Percentiles rank a stretch among this genome's conserved stretches.
Evolutionary conservation across 2,797 vertebrate genomes (phyloP).

Genomic region (Euphonia xanthogaster): DNA sequence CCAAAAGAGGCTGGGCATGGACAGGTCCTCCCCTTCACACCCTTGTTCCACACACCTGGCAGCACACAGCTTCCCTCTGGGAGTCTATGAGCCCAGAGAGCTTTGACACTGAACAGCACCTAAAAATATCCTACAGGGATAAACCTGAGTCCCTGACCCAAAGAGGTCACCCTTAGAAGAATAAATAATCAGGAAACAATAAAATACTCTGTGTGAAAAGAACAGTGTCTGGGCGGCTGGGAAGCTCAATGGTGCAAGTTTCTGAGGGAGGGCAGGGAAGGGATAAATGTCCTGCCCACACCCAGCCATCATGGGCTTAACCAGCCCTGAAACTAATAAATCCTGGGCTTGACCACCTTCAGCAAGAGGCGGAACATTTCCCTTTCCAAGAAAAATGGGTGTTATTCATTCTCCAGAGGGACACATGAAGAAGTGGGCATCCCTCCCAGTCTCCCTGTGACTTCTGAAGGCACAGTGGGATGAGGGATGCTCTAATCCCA

Average conservation of each 20-base stretch:
- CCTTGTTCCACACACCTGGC: not conserved
- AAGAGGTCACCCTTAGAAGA: not conserved
- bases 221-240: not conserved
- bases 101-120: not conserved
- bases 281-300: not conserved
- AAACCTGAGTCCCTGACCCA: not conserved
- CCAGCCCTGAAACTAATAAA: not conserved
- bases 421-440: not conserved
- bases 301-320: not conserved
- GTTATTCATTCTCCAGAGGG: not conserved
- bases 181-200: conserved; percentile 26
- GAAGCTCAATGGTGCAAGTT: not conserved
- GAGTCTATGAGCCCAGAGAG: not conserved
- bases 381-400: not conserved
- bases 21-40: accelerated
- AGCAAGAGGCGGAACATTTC: not conserved
- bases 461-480: not conserved
- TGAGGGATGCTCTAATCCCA: not conserved
- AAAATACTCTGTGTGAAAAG: not conserved
- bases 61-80: not conserved
- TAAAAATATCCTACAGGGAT: not conserved
- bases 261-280: not conserved
- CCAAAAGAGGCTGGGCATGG: not conserved
- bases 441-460: not conserved
- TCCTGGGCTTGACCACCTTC: not conserved